These are phyloP conservation scores for Timandra comae DNA, from an alignment of 2,888 invertebrate species.

Conservation along the genomic window DNA sequence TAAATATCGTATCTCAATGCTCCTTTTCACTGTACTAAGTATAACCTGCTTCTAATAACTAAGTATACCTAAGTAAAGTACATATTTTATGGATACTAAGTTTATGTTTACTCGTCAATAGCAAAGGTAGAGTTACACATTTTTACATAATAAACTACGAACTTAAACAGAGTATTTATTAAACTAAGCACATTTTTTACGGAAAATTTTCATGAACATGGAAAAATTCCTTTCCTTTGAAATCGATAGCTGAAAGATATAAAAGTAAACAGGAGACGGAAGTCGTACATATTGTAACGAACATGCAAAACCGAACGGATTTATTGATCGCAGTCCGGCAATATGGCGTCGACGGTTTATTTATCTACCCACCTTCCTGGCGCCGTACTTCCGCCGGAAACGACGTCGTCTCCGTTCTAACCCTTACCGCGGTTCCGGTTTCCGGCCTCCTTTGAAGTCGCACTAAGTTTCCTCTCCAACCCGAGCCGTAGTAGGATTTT, in stretches of 20 bases:
- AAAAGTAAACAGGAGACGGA: conserved; percentile 70
- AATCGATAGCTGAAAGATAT: conserved; percentile 21
- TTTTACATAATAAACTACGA: too few relatives aligned
- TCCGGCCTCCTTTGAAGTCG: conserved; percentile 66
- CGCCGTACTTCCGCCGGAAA: conserved; percentile 72
- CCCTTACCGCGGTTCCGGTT: conserved; percentile 74
- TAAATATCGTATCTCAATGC: too few relatives aligned
- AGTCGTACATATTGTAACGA: conserved; percentile 48
- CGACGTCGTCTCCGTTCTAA: conserved; percentile 72
- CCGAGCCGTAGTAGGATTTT: conserved; percentile 39
- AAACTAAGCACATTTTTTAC: too few relatives aligned
- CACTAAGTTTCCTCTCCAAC: conserved; percentile 51
- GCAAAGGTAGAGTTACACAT: too few relatives aligned
- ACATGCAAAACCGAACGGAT: conserved; percentile 70
- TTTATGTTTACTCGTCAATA: too few relatives aligned
- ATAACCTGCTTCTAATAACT: too few relatives aligned
- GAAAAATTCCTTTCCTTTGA: too few relatives aligned
- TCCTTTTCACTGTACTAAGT: too few relatives aligned
- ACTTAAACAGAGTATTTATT: too few relatives aligned
- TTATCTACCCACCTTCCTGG: conserved; percentile 71
- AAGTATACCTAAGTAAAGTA: too few relatives aligned
- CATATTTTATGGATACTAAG: too few relatives aligned
- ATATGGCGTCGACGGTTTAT: conserved; percentile 70
- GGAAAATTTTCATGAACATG: too few relatives aligned
- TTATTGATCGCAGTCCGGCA: conserved; percentile 69